Evolutionary conservation across 2,888 invertebrate genomes (phyloP).

Genomic region (Agonopterix alstromeriana): DNA sequence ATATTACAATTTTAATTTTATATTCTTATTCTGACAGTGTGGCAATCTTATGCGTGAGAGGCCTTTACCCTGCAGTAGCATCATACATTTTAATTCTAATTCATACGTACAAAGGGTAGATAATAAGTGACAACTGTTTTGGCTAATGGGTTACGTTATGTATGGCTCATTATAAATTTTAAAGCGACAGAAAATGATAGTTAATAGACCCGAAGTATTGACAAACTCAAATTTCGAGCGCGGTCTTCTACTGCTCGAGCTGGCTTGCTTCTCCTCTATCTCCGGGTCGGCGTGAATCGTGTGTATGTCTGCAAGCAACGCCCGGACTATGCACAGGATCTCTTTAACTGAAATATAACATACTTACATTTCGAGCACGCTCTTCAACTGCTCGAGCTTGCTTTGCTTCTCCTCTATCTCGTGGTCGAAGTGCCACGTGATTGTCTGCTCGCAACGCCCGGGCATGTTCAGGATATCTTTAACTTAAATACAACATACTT

Average conservation of each 20-base stretch:
- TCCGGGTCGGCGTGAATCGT: slow-evolving; percentile 76
- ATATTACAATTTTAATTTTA: too few species aligned
- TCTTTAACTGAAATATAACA: not conserved
- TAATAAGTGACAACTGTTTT: too few species aligned
- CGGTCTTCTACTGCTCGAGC: slow-evolving; percentile 97
- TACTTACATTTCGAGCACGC: slow-evolving; percentile 98
- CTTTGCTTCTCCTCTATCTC: slow-evolving; percentile 97
- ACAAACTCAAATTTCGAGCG: slow-evolving; percentile 98
- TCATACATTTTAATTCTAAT: too few species aligned
- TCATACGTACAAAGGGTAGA: too few species aligned
- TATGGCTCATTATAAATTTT: too few species aligned
- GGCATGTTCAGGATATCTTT: too few species aligned
- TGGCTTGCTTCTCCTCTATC: slow-evolving; percentile 97
- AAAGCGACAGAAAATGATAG: too few species aligned
- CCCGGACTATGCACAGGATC: not conserved
- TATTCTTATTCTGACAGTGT: too few species aligned
- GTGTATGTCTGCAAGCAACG: not conserved
- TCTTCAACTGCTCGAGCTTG: slow-evolving; percentile 97
- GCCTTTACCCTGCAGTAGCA: too few species aligned
- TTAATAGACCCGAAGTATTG: too few species aligned
- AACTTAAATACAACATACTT: slow-evolving; percentile 38
- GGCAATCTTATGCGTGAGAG: too few species aligned
- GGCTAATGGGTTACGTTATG: too few species aligned
- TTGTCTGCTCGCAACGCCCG: not conserved
- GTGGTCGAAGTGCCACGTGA: slow-evolving; percentile 41